Conservation (phyloP, 2,888 invertebrate genomes). For the Eupithecia vulgata region DNA sequence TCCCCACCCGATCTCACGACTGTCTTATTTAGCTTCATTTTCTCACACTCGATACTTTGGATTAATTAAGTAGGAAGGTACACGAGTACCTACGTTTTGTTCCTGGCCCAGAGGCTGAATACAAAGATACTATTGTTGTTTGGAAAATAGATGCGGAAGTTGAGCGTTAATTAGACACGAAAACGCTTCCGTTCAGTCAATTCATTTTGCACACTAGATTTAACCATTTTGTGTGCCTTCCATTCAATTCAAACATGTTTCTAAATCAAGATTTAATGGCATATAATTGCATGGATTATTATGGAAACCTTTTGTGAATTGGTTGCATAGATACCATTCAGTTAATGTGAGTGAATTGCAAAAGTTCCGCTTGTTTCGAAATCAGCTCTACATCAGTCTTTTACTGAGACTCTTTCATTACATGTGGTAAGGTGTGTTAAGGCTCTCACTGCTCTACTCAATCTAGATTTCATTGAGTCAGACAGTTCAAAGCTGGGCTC, state of each 20-base stretch:
- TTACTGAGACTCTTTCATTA: background rate
- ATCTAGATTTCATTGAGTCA: constrained; percentile 17
- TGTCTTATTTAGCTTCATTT: constrained; percentile 64
- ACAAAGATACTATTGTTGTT: constrained; percentile 54
- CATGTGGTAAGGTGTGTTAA: background rate
- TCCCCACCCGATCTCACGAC: constrained; percentile 69
- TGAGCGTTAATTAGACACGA: constrained; percentile 47
- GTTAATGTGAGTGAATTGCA: background rate
- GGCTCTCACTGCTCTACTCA: background rate
- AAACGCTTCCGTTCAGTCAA: constrained; percentile 48
- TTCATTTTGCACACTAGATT: constrained; percentile 32
- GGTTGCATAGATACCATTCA: background rate
- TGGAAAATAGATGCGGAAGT: constrained; percentile 56
- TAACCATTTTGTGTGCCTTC: constrained; percentile 12
- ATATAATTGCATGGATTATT: constrained; percentile 1
- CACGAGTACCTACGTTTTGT: constrained; percentile 51
- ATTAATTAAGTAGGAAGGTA: constrained; percentile 62
- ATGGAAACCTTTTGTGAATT: constrained; percentile 5
- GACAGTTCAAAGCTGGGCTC: constrained; percentile 21
- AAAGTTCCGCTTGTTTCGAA: constrained; percentile 1
- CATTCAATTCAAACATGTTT: constrained; percentile 20
- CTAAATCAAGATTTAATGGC: constrained; percentile 12
- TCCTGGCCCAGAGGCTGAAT: constrained; percentile 51
- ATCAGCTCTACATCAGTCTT: background rate
- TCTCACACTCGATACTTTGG: constrained; percentile 69